Percentiles rank a stretch among this genome's conserved stretches.
Conservation (phyloP, 2,113 vertebrate genomes). For the Triplophysa tibetana region DNA sequence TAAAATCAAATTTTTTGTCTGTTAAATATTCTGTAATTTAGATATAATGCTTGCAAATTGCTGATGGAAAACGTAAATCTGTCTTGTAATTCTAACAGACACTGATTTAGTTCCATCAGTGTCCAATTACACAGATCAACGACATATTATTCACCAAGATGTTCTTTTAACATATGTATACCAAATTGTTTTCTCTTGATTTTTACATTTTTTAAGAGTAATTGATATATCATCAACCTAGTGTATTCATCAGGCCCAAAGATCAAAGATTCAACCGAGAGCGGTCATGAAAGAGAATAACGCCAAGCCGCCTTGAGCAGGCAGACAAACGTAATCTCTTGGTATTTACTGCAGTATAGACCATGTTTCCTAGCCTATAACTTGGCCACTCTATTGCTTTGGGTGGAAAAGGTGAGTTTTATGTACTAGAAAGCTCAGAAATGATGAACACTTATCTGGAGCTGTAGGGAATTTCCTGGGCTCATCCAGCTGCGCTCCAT, state of each 20-base stretch:
- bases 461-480: conserved; percentile 71
- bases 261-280: conserved; percentile 29
- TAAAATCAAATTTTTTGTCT: no score
- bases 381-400: conserved; percentile 49
- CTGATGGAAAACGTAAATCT: background rate
- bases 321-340: conserved; percentile 50
- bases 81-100: background rate
- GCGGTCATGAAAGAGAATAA: conserved; percentile 34
- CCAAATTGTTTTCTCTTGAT: background rate
- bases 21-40: background rate
- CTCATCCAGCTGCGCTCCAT: conserved; percentile 69
- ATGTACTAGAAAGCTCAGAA: conserved; percentile 61
- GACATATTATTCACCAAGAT: background rate
- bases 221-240: background rate
- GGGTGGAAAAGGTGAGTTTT: conserved; percentile 60
- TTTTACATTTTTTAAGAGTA: background rate
- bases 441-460: conserved; percentile 66
- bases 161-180: background rate
- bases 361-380: conserved; percentile 44
- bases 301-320: conserved; percentile 34
- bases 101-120: background rate
- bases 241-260: background rate
- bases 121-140: background rate
- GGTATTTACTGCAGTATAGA: conserved; percentile 44
- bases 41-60: background rate